Conservation (phyloP, 2,888 invertebrate species). For the Macaria liturata region DNA sequence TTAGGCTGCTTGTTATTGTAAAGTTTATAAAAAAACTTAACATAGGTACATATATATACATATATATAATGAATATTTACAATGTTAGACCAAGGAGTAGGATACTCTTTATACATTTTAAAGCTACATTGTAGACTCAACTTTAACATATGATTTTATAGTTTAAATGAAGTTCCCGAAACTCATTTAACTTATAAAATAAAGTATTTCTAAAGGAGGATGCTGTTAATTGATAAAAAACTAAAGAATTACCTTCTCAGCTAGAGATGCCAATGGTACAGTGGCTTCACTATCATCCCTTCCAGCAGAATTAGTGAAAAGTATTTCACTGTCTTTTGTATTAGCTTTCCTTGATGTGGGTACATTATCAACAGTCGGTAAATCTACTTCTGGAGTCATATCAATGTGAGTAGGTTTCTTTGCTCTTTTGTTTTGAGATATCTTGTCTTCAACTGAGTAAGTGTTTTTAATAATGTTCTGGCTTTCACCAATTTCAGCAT, state of each 20-base stretch:
- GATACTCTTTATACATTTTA: no score
- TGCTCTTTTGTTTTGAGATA: conserved; percentile 16
- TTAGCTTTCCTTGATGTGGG: conserved; percentile 26
- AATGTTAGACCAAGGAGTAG: no score
- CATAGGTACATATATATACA: no score
- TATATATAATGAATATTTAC: no score
- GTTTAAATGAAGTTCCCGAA: no score
- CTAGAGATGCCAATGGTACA: conserved; percentile 25
- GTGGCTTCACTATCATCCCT: conserved; percentile 45
- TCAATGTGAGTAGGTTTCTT: conserved; percentile 25
- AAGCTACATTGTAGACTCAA: no score
- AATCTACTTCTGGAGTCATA: conserved; percentile 32
- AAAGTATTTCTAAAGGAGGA: no score
- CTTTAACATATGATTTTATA: no score
- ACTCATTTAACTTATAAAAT: no score
- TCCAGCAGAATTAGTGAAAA: conserved; percentile 59
- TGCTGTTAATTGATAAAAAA: no score
- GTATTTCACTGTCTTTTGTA: conserved; percentile 66
- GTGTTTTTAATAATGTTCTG: conserved; percentile 32
- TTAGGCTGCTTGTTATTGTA: no score
- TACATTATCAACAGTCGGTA: conserved; percentile 11
- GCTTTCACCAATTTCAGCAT: conserved; percentile 51
- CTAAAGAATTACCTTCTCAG: conserved; percentile 39
- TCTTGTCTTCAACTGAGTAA: conserved; percentile 8
- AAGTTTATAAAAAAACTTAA: no score